Evolutionary conservation across 2,797 vertebrate genomes (phyloP).

Genomic region (Argya squamiceps): DNA sequence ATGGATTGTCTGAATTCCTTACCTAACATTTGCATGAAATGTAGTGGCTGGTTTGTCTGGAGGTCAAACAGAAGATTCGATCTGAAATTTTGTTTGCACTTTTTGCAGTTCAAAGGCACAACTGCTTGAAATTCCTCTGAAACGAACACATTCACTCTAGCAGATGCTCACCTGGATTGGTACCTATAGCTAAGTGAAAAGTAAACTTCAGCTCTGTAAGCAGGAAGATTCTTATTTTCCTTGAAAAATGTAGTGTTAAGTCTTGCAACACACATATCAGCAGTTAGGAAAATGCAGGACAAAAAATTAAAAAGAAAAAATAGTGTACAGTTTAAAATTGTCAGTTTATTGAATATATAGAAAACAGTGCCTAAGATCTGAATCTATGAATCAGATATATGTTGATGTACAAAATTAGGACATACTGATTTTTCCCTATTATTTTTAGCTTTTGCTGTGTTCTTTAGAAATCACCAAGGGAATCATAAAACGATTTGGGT

Average conservation of each 20-base stretch:
- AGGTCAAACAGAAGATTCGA: constrained; percentile 1
- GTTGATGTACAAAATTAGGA: neutral
- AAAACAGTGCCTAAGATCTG: neutral
- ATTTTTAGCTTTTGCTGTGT: neutral
- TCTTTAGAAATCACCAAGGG: neutral
- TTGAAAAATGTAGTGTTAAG: neutral
- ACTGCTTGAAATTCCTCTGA: neutral
- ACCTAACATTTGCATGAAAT: constrained; percentile 4
- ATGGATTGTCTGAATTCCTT: constrained; percentile 6
- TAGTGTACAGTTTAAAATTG: neutral
- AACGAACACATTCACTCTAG: neutral
- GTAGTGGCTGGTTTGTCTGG: neutral
- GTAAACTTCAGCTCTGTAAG: neutral
- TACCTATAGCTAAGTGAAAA: neutral
- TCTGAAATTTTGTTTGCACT: neutral
- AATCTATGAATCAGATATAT: neutral
- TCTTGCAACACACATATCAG: neutral
- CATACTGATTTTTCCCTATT: neutral
- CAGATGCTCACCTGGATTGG: neutral
- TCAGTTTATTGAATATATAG: neutral
- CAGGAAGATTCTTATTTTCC: neutral
- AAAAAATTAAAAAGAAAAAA: neutral
- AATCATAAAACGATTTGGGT: neutral
- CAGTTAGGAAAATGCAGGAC: neutral
- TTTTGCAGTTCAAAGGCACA: neutral